Base-by-base conservation (phyloP, 2,888 invertebrate species). In the Theretra japonica region DNA sequence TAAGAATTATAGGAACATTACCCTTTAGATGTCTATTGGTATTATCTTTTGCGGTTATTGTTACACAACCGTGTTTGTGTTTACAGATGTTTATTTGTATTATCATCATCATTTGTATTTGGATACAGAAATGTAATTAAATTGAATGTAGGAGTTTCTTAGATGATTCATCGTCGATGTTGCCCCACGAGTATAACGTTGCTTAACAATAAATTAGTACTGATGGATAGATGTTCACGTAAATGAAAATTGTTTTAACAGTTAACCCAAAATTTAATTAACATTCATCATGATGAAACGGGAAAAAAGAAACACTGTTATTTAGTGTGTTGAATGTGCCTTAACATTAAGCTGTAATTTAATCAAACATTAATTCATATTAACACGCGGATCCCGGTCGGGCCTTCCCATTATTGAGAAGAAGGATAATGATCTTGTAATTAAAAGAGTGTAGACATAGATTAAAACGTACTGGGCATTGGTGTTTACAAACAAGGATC, bases 151-250 rank as follows among this genome's bases (percentile, higher is more conserved):
- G 41, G 41, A 17, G 23, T n/a, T 70, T 58, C 25, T 70, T 21
- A 58, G 58, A 78, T 77, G 74, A 78, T 81, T 77, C 77, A 77
- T 75, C 75, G 76, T 74, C 72, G 73, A 58, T 58, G 74, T 78
- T 77, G 74, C 76, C 77, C 75, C 78, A 79, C 76, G 76, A 76
- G 79, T 77, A 83, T 79, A 77, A 73, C 73, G 70, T 48, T 65
- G 59, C 75, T 76, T 23, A 41, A 65, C 48, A 65, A 65, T 65
- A 83, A 82, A 83, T 82, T 82, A 81, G 79, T 77, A 77, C 78
- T 85, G 82, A 86, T 85, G 83, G 82, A 84, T 85, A 83, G 75
- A 81, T 76, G 76, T 79, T 41, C 23, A 65, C 65, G 41, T 77
- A 73, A 86, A 80, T 75, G 72, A 82, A 83, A 80, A 81, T 75